Evolutionary conservation across 2,797 vertebrate genomes (phyloP).

Genomic region (Potorous gilbertii): DNA sequence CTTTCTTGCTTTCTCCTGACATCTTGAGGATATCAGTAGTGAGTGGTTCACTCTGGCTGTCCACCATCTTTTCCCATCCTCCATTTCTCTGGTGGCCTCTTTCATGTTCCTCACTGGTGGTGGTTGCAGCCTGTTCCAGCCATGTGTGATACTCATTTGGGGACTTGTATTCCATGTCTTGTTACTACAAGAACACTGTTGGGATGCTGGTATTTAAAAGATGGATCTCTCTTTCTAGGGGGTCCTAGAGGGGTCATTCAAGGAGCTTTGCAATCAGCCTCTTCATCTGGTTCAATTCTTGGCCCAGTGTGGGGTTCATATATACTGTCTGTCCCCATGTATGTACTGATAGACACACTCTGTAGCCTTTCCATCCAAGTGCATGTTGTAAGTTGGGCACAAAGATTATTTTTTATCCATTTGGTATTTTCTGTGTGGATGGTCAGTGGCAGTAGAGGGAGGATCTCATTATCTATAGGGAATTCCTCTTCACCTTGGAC

Average conservation of each 20-base stretch:
- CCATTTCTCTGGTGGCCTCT: background rate
- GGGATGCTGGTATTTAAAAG: background rate
- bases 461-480: background rate
- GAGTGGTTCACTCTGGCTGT: background rate
- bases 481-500: background rate
- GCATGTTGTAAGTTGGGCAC: background rate
- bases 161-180: background rate
- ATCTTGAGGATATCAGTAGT: background rate
- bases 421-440: background rate
- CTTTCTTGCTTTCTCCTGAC: background rate
- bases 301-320: background rate
- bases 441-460: background rate
- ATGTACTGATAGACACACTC: background rate
- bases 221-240: background rate
- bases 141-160: background rate
- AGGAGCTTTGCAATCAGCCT: background rate
- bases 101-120: background rate
- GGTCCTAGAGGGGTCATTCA: background rate
- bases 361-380: background rate
- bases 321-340: background rate
- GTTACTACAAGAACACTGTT: background rate
- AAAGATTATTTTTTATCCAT: background rate
- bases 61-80: background rate
- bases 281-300: background rate
- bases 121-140: background rate